Base-by-base conservation (phyloP, 2,113 vertebrate species). In the Saccopteryx bilineata region DNA sequence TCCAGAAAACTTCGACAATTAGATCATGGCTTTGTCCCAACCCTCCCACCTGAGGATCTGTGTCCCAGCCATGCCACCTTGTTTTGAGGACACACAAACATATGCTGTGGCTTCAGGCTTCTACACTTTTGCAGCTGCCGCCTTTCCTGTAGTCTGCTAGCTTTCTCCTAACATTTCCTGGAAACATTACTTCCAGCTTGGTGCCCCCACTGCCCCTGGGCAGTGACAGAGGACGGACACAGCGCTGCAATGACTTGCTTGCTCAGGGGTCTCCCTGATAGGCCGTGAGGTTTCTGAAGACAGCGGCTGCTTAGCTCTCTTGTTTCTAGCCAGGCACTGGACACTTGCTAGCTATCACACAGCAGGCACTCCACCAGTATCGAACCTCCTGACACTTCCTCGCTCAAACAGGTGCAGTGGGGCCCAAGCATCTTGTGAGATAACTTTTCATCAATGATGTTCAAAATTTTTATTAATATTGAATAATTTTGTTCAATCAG, bases 11-110 rank as follows among this genome's bases (percentile, higher is more conserved):
- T 76, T 28, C 12, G 15, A 46, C 50, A 71, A 5, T 60, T 33
- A 72, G 46, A 0, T 17, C 48, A 76, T 0, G 0, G 2, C 21
- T 7, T 24, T 31, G 84, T 10, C 46, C n/a, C 60, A 56, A 6
- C 1, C 31, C 21, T 21, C 5, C 33, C 9, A 7, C 4, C 1
- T 54, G 1, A 0, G 0, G 8, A 3, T 5, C 39, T 5, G 18
- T 3, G 2, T 9, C 0, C 8, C 46, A 19, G 31, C 33, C 48
- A 50, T 0, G 0, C 28, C n/a, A 9, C 21, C 5, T 46, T 19
- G 18, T 58, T 58, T 9, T 8, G 7, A 24, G 76, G 50, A 28
- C 12, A 50, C 13, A 19, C 1, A 17, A 28, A 33, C 33, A 33
- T 1, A 7, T 0, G 4, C 52, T 3, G 5, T 13, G 76, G 14